phyloP scores from a whole-genome alignment of 2,113 vertebrate genomes.

The Burhinus bistriatus region DNA sequence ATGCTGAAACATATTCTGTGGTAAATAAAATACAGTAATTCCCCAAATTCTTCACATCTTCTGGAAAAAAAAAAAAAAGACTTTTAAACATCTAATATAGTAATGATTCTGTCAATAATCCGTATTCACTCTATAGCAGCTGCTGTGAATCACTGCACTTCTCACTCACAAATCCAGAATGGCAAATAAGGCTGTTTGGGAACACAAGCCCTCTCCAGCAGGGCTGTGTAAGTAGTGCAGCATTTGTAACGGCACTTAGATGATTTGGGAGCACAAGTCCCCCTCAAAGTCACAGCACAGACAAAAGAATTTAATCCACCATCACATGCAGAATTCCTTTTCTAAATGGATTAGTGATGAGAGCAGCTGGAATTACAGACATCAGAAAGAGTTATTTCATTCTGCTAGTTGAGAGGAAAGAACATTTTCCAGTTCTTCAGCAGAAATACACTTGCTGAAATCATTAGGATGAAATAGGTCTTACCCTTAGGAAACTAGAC shows the following conservation, averaged over 20 bases:
- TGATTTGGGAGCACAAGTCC: background rate
- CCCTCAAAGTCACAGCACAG: background rate
- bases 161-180: background rate
- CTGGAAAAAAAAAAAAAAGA: no score
- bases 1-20: background rate
- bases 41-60: background rate
- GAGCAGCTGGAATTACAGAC: background rate
- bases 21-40: background rate
- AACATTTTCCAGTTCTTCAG: slow-evolving; percentile 16
- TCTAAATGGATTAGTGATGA: slow-evolving; percentile 9
- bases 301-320: background rate
- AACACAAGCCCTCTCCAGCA: background rate
- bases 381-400: background rate
- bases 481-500: background rate
- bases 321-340: background rate
- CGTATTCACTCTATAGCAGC: background rate
- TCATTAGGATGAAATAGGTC: background rate
- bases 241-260: background rate
- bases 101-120: background rate
- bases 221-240: background rate
- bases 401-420: background rate
- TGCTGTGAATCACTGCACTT: background rate
- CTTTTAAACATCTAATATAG: background rate
- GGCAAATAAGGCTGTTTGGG: background rate
- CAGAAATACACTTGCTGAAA: background rate